Conservation (phyloP, 1,140 invertebrate genomes). For the Branchinecta lynchi region DNA sequence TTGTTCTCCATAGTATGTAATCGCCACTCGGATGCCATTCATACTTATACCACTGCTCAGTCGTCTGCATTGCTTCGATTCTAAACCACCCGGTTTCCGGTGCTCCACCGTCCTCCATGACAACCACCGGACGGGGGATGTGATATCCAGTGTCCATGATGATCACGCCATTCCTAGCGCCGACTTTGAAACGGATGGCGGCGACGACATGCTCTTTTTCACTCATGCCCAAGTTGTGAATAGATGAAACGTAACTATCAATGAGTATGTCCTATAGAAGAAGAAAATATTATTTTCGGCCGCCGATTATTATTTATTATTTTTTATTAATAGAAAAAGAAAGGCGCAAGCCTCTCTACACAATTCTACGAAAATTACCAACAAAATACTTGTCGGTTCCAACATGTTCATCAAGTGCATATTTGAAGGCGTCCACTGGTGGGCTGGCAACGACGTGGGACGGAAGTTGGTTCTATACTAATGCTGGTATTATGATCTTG, state of each 20-base stretch:
- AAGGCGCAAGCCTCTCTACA: too few species aligned
- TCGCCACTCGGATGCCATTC: conserved; percentile 21
- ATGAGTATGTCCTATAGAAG: conserved; percentile 20
- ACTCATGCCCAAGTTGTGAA: conserved; percentile 27
- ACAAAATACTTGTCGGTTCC: too few species aligned
- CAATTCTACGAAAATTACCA: too few species aligned
- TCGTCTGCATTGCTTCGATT: conserved; percentile 16
- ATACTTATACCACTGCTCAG: conserved; percentile 25
- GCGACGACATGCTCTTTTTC: conserved; percentile 82
- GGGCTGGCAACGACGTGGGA: too few species aligned
- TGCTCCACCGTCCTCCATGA: conserved; percentile 65
- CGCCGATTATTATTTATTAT: not conserved
- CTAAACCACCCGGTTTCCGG: conserved; percentile 50
- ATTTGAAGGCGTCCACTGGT: too few species aligned
- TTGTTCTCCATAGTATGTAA: conserved; percentile 28
- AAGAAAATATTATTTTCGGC: not conserved
- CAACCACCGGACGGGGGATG: conserved; percentile 61
- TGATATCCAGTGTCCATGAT: conserved; percentile 81
- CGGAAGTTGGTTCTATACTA: too few species aligned
- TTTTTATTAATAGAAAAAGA: conserved; percentile 12
- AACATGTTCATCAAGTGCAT: too few species aligned
- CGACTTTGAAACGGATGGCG: conserved; percentile 53
- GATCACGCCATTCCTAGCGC: conserved; percentile 51
- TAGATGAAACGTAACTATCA: conserved; percentile 22
- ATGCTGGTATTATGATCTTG: not conserved